Base-by-base conservation (phyloP, 1,140 invertebrate species). In the Ruditapes philippinarum region DNA sequence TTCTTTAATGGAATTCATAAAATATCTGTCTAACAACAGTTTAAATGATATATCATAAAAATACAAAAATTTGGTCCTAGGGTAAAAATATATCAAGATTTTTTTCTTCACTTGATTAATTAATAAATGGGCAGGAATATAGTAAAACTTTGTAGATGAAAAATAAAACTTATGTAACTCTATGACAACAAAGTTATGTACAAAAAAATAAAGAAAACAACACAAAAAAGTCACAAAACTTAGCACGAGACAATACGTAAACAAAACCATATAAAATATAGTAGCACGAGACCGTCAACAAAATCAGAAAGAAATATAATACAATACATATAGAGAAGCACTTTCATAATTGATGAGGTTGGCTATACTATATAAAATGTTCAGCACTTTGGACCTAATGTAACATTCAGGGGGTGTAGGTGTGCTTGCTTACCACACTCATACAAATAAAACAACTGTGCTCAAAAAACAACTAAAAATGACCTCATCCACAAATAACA, bases 401-500 rank as follows among this genome's bases (percentile, higher is more conserved):
- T 70, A 62, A 62, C 17, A 62, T 25, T 62, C 19, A 11, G 57
- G 57, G 57, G 57, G 19, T 19, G 25, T 25, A 38, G 65, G 14
- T 33, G 73, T 60, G 19, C 22, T 5, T 60, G 57, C 57, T n/a
- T n/a, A n/a, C n/a, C n/a, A n/a, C n/a, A n/a, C n/a, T n/a, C n/a
- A 60, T 5, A 7, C 28, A n/a, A n/a, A 25, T 31, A 28, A n/a
- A 76, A 45, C 49, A 51, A 78, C 17, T 51, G 74, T 78, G 74
- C 74, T 38, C n/a, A n/a, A n/a, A n/a, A n/a, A n/a, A n/a, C n/a
- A 36, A 51, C 17, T 31, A 14, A 28, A 54, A 78, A 57, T 78
- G 74, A 78, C 54, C 49, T 25, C 74, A 51, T 51, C 74, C n/a
- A 36, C 74, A 78, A 78, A 78, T 33, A n/a, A 78, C 33, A 17